phyloP scores from a whole-genome alignment of 1,140 invertebrate species.

The Pseudomyrmex concolor region DNA sequence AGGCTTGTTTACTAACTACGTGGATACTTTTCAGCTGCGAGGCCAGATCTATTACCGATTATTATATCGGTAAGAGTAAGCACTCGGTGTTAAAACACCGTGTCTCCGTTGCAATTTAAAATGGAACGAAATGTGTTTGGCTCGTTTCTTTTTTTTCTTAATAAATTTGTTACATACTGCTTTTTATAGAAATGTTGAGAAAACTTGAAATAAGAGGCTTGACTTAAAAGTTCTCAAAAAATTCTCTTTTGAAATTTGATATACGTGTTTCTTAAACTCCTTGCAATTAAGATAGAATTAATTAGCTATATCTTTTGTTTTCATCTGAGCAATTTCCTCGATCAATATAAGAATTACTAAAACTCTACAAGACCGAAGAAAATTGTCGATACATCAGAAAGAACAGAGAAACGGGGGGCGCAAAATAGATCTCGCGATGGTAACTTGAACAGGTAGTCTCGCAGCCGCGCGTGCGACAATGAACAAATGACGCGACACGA shows the following conservation, averaged over 20 bases:
- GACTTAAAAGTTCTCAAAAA: neutral
- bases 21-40: constrained; percentile 80
- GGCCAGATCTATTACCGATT: constrained; percentile 72
- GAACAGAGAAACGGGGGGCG: neutral
- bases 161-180: neutral
- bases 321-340: constrained; percentile 19
- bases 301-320: neutral
- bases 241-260: neutral
- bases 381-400: neutral
- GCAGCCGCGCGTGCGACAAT: constrained; percentile 85
- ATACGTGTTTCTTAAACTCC: neutral
- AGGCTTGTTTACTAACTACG: constrained; percentile 52
- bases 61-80: constrained; percentile 35
- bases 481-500: constrained; percentile 85
- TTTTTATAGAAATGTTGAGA: too few species aligned
- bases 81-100: constrained; percentile 7
- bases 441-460: constrained; percentile 75
- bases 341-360: neutral
- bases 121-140: constrained; percentile 17
- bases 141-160: neutral
- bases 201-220: neutral
- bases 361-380: too few species aligned
- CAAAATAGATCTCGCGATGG: constrained; percentile 3
- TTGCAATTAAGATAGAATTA: neutral
- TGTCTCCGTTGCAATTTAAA: neutral